A percentile compares a stretch with the other conserved stretches of the same genome.
These are phyloP conservation scores for Miichthys miiuy DNA, from an alignment of 2,797 vertebrate genomes.

Conservation along the genomic window DNA sequence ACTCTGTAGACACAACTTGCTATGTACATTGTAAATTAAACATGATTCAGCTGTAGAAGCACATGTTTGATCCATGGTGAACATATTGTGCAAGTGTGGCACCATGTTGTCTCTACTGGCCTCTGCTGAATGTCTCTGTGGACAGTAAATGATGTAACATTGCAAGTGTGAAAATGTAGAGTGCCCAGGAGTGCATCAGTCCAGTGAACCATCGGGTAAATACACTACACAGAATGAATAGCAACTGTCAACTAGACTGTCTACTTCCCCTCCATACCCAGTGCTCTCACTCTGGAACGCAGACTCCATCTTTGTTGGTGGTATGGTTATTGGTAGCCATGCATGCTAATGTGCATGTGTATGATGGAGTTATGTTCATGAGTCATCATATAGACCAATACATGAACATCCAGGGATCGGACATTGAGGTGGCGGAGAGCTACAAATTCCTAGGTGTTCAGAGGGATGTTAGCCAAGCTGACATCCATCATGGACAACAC, in stretches of 20 bases:
- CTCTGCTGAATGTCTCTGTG: background rate
- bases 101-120: background rate
- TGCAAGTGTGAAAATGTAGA: slow-evolving; percentile 3
- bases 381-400: too few species aligned
- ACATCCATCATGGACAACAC: too few species aligned
- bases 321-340: too few species aligned
- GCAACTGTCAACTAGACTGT: background rate
- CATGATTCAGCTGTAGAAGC: slow-evolving; percentile 1
- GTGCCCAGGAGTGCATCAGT: slow-evolving; percentile 24
- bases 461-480: too few species aligned
- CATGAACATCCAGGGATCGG: too few species aligned
- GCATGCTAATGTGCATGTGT: too few species aligned
- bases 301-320: background rate
- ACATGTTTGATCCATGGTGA: background rate
- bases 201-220: slow-evolving; percentile 23
- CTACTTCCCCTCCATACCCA: background rate
- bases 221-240: slow-evolving; percentile 2
- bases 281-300: background rate
- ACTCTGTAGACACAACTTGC: background rate
- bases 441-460: too few species aligned
- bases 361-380: too few species aligned
- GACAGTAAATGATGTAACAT: slow-evolving; percentile 2
- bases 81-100: background rate
- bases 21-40: slow-evolving; percentile 26
- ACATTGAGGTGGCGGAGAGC: too few species aligned